Evolutionary conservation across 2,113 vertebrate species (phyloP), one percentile per base, ranked within the genome.

Genomic region (Alligator mississippiensis): DNA sequence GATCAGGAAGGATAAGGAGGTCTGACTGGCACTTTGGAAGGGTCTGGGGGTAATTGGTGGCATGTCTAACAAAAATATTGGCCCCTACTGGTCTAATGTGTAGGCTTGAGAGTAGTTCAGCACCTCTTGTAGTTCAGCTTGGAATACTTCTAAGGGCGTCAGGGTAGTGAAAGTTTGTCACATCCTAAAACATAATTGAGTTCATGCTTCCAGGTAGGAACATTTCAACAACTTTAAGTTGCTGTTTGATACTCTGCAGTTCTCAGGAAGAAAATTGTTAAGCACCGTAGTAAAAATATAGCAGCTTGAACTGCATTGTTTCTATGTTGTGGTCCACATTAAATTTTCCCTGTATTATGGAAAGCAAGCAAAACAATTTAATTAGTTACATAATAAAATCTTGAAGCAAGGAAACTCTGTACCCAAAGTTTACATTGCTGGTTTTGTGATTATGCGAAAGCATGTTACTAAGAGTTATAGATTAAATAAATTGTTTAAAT

Each of bases 251-350:
- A 68, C 82, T 91, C 55, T 58, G 16, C 28, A 3, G 3, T 92
- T 24, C n/a, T 5, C 47, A 82, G 96, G 93, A 93, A 96, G 97
- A 78, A 77, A 84, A 76, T 94, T 80, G 5, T 88, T 96, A 96
- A 92, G 63, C 93, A 72, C 76, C 66, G 5, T 90, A 47, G 87
- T 68, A 87, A 84, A 30, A 87, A 21, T 54, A 96, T 95, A 87
- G 68, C 95, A 96, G 84, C 90, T 85, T 94, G 34, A 95, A 70
- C 12, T 13, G 3, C 77, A 66, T 47, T 6, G 2, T 2, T 1
- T 3, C 27, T 38, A 38, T 91, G 68, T 90, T 66, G 13, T 81
- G 70, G 47, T 84, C 87, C 85, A 80, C 59, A 3, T 12, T 15
- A 34, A 70, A 1, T 96, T 92, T 74, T 91, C 92, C 88, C 72